phyloP scores from a whole-genome alignment of 1,140 invertebrate species.

The Drosophila arizonae region DNA sequence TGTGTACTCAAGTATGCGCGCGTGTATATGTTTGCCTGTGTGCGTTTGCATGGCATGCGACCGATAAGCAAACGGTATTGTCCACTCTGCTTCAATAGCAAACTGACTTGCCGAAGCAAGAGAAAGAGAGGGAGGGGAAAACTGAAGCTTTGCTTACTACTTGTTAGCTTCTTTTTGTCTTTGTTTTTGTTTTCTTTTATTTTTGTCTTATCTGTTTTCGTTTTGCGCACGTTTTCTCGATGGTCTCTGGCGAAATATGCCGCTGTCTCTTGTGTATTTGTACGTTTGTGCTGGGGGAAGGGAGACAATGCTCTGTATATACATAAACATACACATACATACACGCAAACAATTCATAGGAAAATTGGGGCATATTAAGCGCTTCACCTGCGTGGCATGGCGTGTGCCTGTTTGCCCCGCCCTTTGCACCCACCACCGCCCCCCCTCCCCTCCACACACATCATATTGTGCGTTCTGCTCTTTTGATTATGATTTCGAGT shows the following conservation, averaged over 20 bases:
- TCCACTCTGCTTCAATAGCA: constrained; percentile 37
- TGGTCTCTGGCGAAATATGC: constrained; percentile 59
- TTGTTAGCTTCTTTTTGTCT: constrained; percentile 11
- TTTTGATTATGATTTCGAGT: constrained; percentile 45
- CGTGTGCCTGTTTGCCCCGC: neutral
- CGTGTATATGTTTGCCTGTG: constrained; percentile 3
- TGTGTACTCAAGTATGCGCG: neutral
- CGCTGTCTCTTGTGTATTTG: constrained; percentile 4
- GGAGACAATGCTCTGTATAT: neutral
- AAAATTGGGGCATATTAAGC: constrained; percentile 39
- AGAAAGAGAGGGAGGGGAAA: neutral
- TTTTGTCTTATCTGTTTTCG: constrained; percentile 69
- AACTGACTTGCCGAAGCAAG: neutral
- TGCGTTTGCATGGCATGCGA: constrained; percentile 40
- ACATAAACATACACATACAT: too few species aligned
- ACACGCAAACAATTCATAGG: constrained; percentile 12
- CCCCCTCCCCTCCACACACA: too few species aligned
- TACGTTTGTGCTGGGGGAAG: neutral
- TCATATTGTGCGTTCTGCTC: neutral
- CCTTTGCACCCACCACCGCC: too few species aligned
- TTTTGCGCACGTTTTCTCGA: constrained; percentile 67
- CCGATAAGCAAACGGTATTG: constrained; percentile 54
- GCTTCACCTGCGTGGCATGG: constrained; percentile 27
- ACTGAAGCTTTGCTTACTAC: constrained; percentile 13
- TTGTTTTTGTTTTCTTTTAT: constrained; percentile 31